Conservation (phyloP, 2,888 invertebrate genomes). For the Trissoscelio sp. region DNA sequence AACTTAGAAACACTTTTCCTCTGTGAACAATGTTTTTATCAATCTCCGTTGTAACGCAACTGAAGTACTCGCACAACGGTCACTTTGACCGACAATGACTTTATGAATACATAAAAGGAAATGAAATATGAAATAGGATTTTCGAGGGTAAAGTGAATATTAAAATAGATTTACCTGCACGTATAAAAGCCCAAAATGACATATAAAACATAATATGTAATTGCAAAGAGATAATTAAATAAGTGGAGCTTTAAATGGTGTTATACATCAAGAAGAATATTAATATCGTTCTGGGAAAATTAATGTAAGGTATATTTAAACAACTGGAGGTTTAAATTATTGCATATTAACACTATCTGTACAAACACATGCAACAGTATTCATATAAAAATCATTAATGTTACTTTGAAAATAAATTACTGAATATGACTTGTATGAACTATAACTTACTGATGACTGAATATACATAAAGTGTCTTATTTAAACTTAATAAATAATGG, state of each 20-base stretch:
- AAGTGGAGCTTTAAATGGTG: background rate
- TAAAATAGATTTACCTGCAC: conserved; percentile 10
- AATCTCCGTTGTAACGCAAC: conserved; percentile 8
- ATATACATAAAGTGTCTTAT: no score
- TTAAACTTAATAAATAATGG: no score
- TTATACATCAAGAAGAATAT: no score
- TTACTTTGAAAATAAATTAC: no score
- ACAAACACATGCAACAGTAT: no score
- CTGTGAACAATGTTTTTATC: conserved; percentile 4
- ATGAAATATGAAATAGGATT: conserved; percentile 35
- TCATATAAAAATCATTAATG: no score
- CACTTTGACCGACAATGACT: conserved; percentile 37
- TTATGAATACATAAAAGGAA: conserved; percentile 31
- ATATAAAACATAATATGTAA: background rate
- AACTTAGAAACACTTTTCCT: background rate
- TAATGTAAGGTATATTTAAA: no score
- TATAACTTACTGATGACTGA: no score
- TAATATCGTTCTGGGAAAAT: no score
- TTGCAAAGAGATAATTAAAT: background rate
- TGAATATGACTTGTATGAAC: no score
- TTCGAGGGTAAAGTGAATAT: conserved; percentile 19
- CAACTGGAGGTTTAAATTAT: no score
- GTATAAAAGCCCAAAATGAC: background rate
- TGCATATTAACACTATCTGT: no score
- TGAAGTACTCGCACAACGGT: conserved; percentile 13